Evolutionary conservation across 1,140 invertebrate genomes (phyloP).

Genomic region (Palaemon carinicauda): DNA sequence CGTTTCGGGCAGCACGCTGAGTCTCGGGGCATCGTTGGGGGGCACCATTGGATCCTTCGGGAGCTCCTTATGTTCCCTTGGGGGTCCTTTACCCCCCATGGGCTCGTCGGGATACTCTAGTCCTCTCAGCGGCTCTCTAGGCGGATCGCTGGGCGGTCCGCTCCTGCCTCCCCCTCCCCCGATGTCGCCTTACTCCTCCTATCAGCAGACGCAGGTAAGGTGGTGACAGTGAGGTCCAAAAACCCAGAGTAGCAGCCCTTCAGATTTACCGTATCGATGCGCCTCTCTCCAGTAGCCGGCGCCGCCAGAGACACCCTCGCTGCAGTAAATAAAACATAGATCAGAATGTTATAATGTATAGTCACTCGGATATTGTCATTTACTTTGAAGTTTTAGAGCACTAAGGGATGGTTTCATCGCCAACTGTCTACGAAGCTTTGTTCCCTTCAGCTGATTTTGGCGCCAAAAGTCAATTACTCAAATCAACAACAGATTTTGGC

Average conservation of each 20-base stretch:
- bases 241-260: background rate
- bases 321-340: too few relatives aligned
- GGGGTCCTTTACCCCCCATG: constrained; percentile 64
- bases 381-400: too few relatives aligned
- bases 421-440: too few relatives aligned
- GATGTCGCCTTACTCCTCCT: constrained; percentile 39
- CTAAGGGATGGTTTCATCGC: too few relatives aligned
- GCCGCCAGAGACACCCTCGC: background rate
- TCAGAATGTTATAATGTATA: too few relatives aligned
- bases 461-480: too few relatives aligned
- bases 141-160: constrained; percentile 32
- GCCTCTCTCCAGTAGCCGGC: background rate
- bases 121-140: constrained; percentile 30
- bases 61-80: constrained; percentile 64
- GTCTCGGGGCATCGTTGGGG: constrained; percentile 31
- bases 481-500: too few relatives aligned
- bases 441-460: too few relatives aligned
- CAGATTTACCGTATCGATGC: background rate
- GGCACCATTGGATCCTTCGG: constrained; percentile 61
- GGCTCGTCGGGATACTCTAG: constrained; percentile 38
- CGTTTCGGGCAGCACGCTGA: background rate
- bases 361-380: too few relatives aligned
- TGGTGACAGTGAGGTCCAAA: constrained; percentile 12
- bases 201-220: constrained; percentile 47
- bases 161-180: constrained; percentile 44